A percentile compares a stretch with the other conserved stretches of the same genome.
These are phyloP conservation scores for Pogonomyrmex californicus DNA, from an alignment of 1,140 invertebrate genomes.

Conservation along the genomic window DNA sequence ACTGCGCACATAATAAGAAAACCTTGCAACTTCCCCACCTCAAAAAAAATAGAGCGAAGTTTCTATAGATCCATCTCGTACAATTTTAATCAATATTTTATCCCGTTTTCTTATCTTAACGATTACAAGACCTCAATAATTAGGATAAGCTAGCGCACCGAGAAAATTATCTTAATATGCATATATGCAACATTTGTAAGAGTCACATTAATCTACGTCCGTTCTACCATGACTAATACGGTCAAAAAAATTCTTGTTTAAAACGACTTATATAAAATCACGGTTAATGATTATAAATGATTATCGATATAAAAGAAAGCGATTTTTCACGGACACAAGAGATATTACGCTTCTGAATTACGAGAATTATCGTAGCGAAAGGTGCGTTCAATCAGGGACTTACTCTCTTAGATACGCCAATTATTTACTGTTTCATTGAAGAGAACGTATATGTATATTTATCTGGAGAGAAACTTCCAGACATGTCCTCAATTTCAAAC, in stretches of 20 bases:
- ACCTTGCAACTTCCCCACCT: not conserved
- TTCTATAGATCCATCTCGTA: not conserved
- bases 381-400: slow-evolving; percentile 36
- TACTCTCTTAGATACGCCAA: slow-evolving; percentile 47
- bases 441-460: slow-evolving; percentile 16
- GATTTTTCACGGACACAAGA: slow-evolving; percentile 23
- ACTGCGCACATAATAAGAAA: not conserved
- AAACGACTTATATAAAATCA: not conserved
- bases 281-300: slow-evolving; percentile 39
- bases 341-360: slow-evolving; percentile 52
- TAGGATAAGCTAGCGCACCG: not conserved
- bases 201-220: not conserved
- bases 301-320: slow-evolving; percentile 40
- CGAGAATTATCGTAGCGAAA: slow-evolving; percentile 54
- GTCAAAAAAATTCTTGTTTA: not conserved
- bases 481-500: slow-evolving; percentile 32
- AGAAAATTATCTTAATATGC: not conserved
- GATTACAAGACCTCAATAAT: not conserved
- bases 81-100: not conserved
- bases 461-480: slow-evolving; percentile 46
- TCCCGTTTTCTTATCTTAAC: not conserved
- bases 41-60: not conserved
- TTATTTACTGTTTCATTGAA: slow-evolving; percentile 42
- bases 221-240: not conserved
- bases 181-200: not conserved